A percentile compares a stretch with the other conserved stretches of the same genome.
phyloP scores from a whole-genome alignment of 2,888 invertebrate species.

The Clitarchus hookeri region DNA sequence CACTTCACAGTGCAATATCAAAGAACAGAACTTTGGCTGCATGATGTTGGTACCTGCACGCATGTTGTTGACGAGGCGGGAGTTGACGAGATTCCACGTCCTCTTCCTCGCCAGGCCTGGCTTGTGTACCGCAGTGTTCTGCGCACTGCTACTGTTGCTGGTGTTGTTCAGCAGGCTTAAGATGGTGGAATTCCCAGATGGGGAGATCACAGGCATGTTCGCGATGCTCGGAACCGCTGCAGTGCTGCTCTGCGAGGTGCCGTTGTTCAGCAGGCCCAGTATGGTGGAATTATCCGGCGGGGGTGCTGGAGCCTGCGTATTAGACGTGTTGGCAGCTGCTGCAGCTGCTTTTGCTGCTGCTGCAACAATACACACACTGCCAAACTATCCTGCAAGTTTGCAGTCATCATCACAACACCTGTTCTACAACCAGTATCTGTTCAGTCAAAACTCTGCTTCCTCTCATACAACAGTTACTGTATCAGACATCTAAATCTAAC shows the following conservation, averaged over 20 bases:
- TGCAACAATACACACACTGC: constrained; percentile 20
- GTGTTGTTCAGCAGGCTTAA: constrained; percentile 76
- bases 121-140: constrained; percentile 44
- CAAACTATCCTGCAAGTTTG: too few relatives aligned
- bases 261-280: constrained; percentile 76
- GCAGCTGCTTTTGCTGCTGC: constrained; percentile 37
- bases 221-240: constrained; percentile 42
- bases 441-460: too few relatives aligned
- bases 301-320: constrained; percentile 49
- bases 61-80: constrained; percentile 54
- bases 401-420: too few relatives aligned
- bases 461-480: too few relatives aligned
- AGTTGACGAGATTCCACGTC: constrained; percentile 58
- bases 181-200: constrained; percentile 72
- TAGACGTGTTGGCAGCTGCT: constrained; percentile 41
- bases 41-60: neutral
- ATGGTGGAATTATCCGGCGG: constrained; percentile 72
- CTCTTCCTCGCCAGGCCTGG: constrained; percentile 60
- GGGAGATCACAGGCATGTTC: constrained; percentile 48
- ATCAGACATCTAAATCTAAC: too few relatives aligned
- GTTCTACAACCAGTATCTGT: too few relatives aligned
- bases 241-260: constrained; percentile 65
- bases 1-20: too few relatives aligned
- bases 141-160: constrained; percentile 51
- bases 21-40: too few relatives aligned